Evolutionary conservation across 1,140 invertebrate species (phyloP), one percentile per base, ranked within the genome.

Genomic region (Centruroides vittatus): DNA sequence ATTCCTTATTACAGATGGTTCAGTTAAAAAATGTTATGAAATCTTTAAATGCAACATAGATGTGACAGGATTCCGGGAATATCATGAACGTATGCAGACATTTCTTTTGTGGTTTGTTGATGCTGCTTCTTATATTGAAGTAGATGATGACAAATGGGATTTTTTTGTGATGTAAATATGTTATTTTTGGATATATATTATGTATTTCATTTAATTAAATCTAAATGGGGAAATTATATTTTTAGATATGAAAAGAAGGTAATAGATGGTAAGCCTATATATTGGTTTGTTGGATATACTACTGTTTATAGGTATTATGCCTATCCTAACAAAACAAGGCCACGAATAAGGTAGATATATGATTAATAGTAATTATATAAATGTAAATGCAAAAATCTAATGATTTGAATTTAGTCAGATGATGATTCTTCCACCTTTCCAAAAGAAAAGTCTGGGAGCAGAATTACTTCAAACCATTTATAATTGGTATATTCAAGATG

Each of bases 41-140:
- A 81, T 95, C 10, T 94, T 88, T 69, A 81, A 81, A 68, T 81
- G 82, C 69, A 82, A 88, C 67, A 80, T 81, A 63, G 78, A 76
- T 12, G 78, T 78, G 51, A 80, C 82, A 35, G 82, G 84, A 11
- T 96, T 95, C 69, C 70, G 80, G 36, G 78, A 83, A 12, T 96
- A 86, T 72, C 89, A 95, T 71, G 75, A 84, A 66, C 80, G 86
- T 61, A 76, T 98, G 60, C 90, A 96, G 76, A 92, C 89, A 6
- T 93, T 97, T 71, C 76, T 97, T 10, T 73, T 97, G 58, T 98
- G 90, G 86, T 98, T 86, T 71, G 89, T 98, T 68, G 94, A 98
- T 80, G 93, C 89, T 55, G 78, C 77, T 9, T 76, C 76, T n/a
- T 96, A 87, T 71, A 89, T 98, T 67, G 93, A 97, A 76, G 79